Conservation (phyloP, 2,113 vertebrate species). For the Labeo catla region DNA sequence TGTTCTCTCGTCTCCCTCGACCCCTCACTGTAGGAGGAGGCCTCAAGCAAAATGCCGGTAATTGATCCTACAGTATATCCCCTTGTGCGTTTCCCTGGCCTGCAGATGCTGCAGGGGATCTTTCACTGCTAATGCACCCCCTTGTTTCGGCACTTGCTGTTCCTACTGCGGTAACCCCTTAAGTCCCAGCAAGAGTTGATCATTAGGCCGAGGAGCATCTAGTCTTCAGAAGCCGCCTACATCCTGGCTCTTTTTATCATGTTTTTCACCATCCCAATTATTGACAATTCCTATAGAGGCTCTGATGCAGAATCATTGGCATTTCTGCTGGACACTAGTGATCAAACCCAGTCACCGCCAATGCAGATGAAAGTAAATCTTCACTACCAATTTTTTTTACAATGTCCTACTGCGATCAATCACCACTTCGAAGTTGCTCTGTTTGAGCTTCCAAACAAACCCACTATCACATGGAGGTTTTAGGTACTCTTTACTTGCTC, state of each 20-base stretch:
- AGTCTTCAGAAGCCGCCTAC: constrained; percentile 33
- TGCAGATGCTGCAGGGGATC: constrained; percentile 51
- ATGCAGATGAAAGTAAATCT: constrained; percentile 69
- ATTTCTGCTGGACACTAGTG: constrained; percentile 52
- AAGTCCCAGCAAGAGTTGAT: constrained; percentile 26
- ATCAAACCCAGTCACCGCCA: constrained; percentile 66
- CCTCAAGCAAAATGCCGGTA: constrained; percentile 74
- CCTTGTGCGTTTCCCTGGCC: constrained; percentile 64
- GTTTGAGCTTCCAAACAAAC: background rate
- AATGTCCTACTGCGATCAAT: constrained; percentile 62
- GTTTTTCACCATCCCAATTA: constrained; percentile 40
- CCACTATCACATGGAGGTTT: constrained; percentile 26
- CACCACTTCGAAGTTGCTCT: constrained; percentile 59
- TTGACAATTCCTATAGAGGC: constrained; percentile 53
- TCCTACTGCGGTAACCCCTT: constrained; percentile 28
- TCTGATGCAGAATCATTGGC: constrained; percentile 56
- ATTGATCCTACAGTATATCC: constrained; percentile 73
- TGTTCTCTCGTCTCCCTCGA: constrained; percentile 63
- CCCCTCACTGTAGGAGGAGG: constrained; percentile 68
- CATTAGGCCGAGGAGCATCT: constrained; percentile 5
- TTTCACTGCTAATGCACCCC: constrained; percentile 37
- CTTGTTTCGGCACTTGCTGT: constrained; percentile 24
- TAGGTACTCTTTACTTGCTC: constrained; percentile 50
- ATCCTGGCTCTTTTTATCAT: constrained; percentile 21
- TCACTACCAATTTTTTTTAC: constrained; percentile 63